phyloP scores from a whole-genome alignment of 2,797 vertebrate species.

The Myripristis jacobus region DNA sequence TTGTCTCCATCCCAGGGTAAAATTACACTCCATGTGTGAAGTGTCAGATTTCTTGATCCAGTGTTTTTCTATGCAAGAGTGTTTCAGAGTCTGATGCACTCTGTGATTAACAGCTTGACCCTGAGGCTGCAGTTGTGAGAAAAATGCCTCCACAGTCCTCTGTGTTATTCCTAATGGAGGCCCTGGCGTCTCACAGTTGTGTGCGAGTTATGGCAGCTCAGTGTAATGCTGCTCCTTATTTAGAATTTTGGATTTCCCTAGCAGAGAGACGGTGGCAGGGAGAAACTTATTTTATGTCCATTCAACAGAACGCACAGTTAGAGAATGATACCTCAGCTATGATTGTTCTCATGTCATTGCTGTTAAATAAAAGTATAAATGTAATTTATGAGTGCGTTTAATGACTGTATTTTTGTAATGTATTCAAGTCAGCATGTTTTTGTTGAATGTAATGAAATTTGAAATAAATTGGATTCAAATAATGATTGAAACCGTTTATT shows the following conservation, averaged over 20 bases:
- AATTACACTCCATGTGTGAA: neutral
- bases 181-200: constrained; percentile 23
- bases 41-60: neutral
- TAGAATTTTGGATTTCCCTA: constrained; percentile 11
- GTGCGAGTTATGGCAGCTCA: constrained; percentile 50
- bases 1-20: neutral
- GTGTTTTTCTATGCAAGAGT: constrained; percentile 27
- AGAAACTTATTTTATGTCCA: constrained; percentile 1
- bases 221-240: constrained; percentile 40
- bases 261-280: neutral
- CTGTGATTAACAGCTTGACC: constrained; percentile 29
- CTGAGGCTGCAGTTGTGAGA: constrained; percentile 6
- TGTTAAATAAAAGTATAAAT: constrained; percentile 21
- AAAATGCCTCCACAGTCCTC: constrained; percentile 4
- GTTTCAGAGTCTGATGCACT: constrained; percentile 12
- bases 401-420: constrained; percentile 45
- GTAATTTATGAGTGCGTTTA: constrained; percentile 34
- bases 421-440: constrained; percentile 31
- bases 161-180: constrained; percentile 25
- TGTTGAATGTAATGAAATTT: constrained; percentile 35
- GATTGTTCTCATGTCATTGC: constrained; percentile 33
- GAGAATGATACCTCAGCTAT: constrained; percentile 1
- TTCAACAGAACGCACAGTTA: constrained; percentile 1
- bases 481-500: neutral
- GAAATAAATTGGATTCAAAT: neutral